phyloP scores from a whole-genome alignment of 2,113 vertebrate genomes.

The Fukomys damarensis region DNA sequence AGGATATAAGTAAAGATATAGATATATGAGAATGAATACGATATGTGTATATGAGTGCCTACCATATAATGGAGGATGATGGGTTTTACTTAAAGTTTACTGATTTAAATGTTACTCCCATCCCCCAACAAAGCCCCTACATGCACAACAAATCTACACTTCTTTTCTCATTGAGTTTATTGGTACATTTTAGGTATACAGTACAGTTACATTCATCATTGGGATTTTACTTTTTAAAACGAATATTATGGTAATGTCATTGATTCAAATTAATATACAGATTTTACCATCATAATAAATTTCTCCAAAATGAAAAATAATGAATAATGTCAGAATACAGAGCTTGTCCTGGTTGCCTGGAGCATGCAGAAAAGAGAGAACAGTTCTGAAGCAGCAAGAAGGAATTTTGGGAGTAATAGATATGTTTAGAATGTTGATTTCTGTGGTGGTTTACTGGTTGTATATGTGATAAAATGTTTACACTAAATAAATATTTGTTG shows the following conservation, averaged over 20 bases:
- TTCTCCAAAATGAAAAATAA: background rate
- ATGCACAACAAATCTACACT: background rate
- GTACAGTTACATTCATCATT: too few relatives aligned
- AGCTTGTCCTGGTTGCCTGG: background rate
- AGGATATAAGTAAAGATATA: background rate
- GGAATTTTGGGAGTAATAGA: background rate
- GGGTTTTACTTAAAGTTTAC: background rate
- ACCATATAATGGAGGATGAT: background rate
- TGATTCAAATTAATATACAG: background rate
- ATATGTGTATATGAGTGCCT: background rate
- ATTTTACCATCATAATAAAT: background rate
- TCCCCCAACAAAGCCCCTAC: too few relatives aligned
- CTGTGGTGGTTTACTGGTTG: background rate
- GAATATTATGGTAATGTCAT: background rate
- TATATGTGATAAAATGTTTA: background rate
- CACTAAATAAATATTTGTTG: background rate
- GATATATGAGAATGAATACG: background rate
- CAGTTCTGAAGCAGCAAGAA: background rate
- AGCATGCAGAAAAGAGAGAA: background rate
- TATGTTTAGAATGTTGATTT: background rate
- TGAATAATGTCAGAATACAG: background rate
- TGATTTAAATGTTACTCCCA: background rate
- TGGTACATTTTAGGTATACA: too few relatives aligned
- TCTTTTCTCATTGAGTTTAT: too few relatives aligned
- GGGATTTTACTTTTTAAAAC: background rate